Evolutionary conservation across 2,888 invertebrate genomes (phyloP), one percentile per base, ranked within the genome.

Genomic region (Octonoba sinensis): DNA sequence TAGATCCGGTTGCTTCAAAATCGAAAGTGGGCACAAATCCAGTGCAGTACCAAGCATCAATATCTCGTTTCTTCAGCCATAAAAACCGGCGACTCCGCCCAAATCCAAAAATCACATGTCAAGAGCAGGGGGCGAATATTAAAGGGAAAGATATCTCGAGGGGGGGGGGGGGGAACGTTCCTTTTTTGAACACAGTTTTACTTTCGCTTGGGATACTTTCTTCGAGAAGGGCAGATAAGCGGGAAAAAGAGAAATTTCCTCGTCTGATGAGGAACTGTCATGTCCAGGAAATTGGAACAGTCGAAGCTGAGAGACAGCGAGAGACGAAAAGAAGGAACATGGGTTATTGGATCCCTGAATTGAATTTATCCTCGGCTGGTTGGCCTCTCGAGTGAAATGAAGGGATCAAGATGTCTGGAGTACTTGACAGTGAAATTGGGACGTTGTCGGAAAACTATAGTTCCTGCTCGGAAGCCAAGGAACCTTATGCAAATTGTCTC

Each of bases 251-350:
- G 36, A 36, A 36, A 36, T 36, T 77, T 77, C 76, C 22, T 54
- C 62, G 69, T 59, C 24, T 70, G 76, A 77, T 77, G 76, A 77
- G 76, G 59, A 77, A 77, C 76, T 77, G 76, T 77, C 76, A 77
- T 70, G 62, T 69, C 69, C 76, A 77, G 76, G 69, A 77, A 77
- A 77, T 77, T 77, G 76, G 76, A 69, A 76, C 24, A 46, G 27
- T 18, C 18, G 44, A 64, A 64, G 54, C 46, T 24, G 46, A 69
- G 62, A 62, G 49, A 56, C n/a, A 69, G 46, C 60, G 47, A 44
- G 20, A 54, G 12, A 69, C n/a, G 24, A 51, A 64, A 73, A 71
- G 47, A 71, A 69, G 64, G 70, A 54, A 77, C 54, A 51, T 56
- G 54, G 51, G 70, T 60, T 69, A 69, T 69, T 77, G 67, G 76